phyloP scores from a whole-genome alignment of 2,797 vertebrate species.

The Bryconaethiops microstoma region DNA sequence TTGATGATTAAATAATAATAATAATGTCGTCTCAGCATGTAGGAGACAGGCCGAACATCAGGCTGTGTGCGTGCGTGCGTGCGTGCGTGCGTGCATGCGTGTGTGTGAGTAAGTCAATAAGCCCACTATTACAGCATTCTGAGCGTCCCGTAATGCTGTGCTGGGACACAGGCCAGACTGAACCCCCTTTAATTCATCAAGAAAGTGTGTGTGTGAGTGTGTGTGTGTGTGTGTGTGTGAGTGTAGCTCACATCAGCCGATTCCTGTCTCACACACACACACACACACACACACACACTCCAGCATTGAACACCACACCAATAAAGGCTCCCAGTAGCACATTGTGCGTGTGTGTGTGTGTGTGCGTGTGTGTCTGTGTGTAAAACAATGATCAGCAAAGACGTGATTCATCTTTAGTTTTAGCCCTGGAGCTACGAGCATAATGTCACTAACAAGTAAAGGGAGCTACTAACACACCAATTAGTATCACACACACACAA shows the following conservation, averaged over 20 bases:
- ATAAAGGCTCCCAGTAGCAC: too few relatives aligned
- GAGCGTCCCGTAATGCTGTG: conserved; percentile 31
- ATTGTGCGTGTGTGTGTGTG: too few relatives aligned
- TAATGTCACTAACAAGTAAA: background rate
- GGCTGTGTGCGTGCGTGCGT: conserved; percentile 45
- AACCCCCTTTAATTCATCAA: conserved; percentile 44
- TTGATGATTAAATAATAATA: conserved; percentile 55
- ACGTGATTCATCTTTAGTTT: background rate
- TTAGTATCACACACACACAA: too few relatives aligned
- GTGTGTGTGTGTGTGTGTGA: background rate
- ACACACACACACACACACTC: too few relatives aligned
- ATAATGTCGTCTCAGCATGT: conserved; percentile 54
- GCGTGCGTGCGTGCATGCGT: conserved; percentile 38
- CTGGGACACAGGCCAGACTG: conserved; percentile 44
- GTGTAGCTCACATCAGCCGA: background rate
- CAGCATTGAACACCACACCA: too few relatives aligned
- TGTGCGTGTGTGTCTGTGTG: too few relatives aligned
- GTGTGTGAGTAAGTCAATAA: conserved; percentile 42
- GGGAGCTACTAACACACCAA: background rate
- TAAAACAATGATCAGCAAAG: too few relatives aligned
- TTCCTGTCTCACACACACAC: too few relatives aligned
- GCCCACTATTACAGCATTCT: conserved; percentile 3
- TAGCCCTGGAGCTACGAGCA: background rate
- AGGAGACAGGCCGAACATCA: conserved; percentile 31
- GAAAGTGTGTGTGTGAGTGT: conserved; percentile 14